These are phyloP conservation scores for Theocolax elegans DNA, from an alignment of 1,140 invertebrate genomes.

Conservation along the genomic window DNA sequence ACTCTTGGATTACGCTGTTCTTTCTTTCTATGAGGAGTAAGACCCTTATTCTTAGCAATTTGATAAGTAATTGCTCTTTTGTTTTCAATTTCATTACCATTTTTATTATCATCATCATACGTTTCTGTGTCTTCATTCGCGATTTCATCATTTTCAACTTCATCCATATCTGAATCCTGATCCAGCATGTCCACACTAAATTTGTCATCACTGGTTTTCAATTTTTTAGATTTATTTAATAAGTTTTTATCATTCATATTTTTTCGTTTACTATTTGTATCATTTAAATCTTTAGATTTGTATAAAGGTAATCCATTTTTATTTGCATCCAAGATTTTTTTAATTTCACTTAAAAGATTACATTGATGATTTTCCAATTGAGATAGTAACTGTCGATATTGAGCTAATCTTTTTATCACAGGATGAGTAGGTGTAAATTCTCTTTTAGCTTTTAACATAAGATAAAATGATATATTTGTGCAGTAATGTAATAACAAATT, in stretches of 20 bases:
- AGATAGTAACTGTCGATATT: constrained; percentile 81
- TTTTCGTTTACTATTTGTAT: neutral
- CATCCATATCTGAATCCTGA: constrained; percentile 12
- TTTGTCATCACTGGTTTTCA: constrained; percentile 3
- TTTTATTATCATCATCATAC: constrained; percentile 29
- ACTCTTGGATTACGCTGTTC: constrained; percentile 93
- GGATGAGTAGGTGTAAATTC: constrained; percentile 82
- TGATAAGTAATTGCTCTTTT: constrained; percentile 91
- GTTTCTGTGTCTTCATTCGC: constrained; percentile 24
- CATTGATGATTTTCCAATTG: constrained; percentile 78
- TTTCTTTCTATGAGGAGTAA: constrained; percentile 89
- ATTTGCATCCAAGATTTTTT: constrained; percentile 59
- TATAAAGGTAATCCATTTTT: constrained; percentile 51
- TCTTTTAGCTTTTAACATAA: constrained; percentile 83
- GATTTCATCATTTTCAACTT: constrained; percentile 17
- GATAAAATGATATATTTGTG: constrained; percentile 87
- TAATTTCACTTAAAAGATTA: constrained; percentile 66
- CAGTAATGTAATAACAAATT: constrained; percentile 84
- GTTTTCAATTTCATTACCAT: constrained; percentile 59
- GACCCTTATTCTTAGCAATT: constrained; percentile 95
- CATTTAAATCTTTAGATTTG: constrained; percentile 42
- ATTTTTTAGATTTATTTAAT: constrained; percentile 9
- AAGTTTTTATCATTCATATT: neutral
- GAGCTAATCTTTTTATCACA: constrained; percentile 83
- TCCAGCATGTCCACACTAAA: constrained; percentile 25